Conservation (phyloP, 2,888 invertebrate genomes). For the Luperina testacea region DNA sequence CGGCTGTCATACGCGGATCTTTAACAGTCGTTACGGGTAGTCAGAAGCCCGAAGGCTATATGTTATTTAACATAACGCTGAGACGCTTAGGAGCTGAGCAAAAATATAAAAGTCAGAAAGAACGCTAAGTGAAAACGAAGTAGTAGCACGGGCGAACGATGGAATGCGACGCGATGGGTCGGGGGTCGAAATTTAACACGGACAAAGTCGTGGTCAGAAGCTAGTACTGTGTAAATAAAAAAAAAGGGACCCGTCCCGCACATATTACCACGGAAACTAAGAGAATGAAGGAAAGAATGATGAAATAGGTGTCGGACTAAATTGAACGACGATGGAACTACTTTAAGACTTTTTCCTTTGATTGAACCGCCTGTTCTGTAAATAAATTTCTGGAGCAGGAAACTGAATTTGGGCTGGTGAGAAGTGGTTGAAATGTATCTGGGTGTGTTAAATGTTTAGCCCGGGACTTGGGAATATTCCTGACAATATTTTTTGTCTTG, state of each 20-base stretch:
- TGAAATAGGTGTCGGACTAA: constrained; percentile 49
- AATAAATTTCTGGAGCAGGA: constrained; percentile 20
- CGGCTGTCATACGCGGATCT: too few relatives aligned
- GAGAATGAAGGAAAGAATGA: constrained; percentile 32
- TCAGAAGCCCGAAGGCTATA: background rate
- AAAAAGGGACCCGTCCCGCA: constrained; percentile 28
- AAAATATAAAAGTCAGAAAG: background rate
- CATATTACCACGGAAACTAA: constrained; percentile 27
- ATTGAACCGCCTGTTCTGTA: constrained; percentile 27
- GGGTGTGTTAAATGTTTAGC: background rate
- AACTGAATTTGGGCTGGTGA: constrained; percentile 13
- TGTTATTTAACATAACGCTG: background rate
- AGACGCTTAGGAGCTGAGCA: background rate
- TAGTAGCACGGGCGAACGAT: background rate
- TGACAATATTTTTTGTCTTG: too few relatives aligned
- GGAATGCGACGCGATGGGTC: background rate
- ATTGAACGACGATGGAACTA: constrained; percentile 45
- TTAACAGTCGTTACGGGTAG: too few relatives aligned
- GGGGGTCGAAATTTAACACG: background rate
- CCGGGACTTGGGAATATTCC: background rate
- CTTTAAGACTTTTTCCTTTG: constrained; percentile 15
- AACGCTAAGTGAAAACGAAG: background rate
- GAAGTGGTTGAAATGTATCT: background rate
- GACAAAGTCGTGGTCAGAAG: background rate
- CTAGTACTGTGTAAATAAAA: constrained; percentile 1